These are phyloP conservation scores for Moxostoma hubbsi DNA, from an alignment of 2,797 vertebrate species.

Conservation along the genomic window DNA sequence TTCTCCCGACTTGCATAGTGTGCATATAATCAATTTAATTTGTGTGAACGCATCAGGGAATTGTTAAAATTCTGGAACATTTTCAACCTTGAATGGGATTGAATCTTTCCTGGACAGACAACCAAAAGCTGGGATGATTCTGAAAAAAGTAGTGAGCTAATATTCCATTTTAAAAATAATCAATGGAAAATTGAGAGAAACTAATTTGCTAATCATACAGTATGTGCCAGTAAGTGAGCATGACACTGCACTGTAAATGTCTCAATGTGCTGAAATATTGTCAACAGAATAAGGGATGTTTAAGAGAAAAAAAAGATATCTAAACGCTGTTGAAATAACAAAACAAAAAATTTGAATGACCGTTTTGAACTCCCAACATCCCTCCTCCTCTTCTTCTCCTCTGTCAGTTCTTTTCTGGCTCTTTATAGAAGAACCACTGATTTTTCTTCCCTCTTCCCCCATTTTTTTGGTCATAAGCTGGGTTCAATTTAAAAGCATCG, in stretches of 20 bases:
- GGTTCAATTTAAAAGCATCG: conserved; percentile 78
- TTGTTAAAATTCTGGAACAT: too few relatives aligned
- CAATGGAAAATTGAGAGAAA: too few relatives aligned
- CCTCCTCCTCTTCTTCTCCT: background rate
- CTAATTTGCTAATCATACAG: too few relatives aligned
- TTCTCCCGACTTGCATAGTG: too few relatives aligned
- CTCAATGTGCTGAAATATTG: background rate
- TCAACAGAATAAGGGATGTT: background rate
- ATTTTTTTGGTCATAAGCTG: conserved; percentile 70
- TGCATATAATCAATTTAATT: too few relatives aligned
- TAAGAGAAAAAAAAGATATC: background rate
- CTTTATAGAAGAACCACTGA: conserved; percentile 40
- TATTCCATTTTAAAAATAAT: background rate
- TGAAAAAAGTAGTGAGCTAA: background rate
- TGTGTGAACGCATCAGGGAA: too few relatives aligned
- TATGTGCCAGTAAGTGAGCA: too few relatives aligned
- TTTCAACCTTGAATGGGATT: too few relatives aligned
- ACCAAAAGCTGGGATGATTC: too few relatives aligned
- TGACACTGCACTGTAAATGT: background rate
- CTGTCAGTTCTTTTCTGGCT: conserved; percentile 31
- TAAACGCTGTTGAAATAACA: background rate
- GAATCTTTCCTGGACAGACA: too few relatives aligned
- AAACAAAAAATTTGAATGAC: conserved; percentile 49
- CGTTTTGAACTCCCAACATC: conserved; percentile 35
- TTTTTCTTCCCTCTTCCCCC: conserved; percentile 59